Percentiles rank a stretch among this genome's conserved stretches.
These are phyloP conservation scores for Elaphurus davidianus DNA, from an alignment of 2,113 vertebrate species.

Conservation along the genomic window DNA sequence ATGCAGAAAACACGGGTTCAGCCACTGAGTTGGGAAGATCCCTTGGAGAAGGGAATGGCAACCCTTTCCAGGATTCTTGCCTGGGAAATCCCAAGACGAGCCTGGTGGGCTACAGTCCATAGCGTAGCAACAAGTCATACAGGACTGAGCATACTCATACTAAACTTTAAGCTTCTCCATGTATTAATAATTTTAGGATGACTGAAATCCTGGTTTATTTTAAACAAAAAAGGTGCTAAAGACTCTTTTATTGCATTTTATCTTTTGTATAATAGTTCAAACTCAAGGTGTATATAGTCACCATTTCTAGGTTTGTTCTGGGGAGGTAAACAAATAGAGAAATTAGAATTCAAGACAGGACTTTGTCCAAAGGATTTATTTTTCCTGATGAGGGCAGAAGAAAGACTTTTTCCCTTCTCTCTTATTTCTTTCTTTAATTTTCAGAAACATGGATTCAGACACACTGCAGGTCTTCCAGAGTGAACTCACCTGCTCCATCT, in stretches of 20 bases:
- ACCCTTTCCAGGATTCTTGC: background rate
- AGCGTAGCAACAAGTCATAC: fast-evolving
- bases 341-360: too few relatives aligned
- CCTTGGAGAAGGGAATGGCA: background rate
- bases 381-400: too few relatives aligned
- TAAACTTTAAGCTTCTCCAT: background rate
- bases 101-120: background rate
- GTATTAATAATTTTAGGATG: background rate
- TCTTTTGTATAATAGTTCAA: background rate
- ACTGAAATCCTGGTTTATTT: background rate
- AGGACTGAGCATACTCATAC: background rate
- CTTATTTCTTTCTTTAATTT: too few relatives aligned
- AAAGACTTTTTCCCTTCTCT: too few relatives aligned
- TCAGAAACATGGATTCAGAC: too few relatives aligned
- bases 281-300: background rate
- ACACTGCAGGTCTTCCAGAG: too few relatives aligned
- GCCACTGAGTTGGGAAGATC: background rate
- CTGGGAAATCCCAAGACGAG: background rate
- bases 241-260: background rate
- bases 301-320: background rate
- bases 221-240: background rate
- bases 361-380: background rate
- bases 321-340: background rate
- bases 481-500: too few relatives aligned
- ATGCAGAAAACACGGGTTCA: fast-evolving